These are phyloP conservation scores for Pelodiscus sinensis DNA, from an alignment of 2,113 vertebrate genomes.

Conservation along the genomic window DNA sequence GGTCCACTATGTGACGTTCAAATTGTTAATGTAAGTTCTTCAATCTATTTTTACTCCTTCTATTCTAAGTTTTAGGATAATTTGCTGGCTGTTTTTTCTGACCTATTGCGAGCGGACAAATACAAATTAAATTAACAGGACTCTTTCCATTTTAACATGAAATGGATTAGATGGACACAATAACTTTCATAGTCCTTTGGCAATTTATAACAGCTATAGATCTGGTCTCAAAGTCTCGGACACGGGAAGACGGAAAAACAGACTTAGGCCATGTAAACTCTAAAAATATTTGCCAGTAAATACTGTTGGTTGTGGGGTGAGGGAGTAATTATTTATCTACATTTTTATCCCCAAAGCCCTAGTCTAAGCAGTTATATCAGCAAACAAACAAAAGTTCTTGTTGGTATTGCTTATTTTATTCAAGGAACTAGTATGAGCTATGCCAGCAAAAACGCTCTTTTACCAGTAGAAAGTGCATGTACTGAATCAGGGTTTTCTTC, in stretches of 20 bases:
- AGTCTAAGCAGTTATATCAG: neutral
- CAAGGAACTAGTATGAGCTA: neutral
- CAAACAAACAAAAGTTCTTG: neutral
- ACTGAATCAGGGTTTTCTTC: neutral
- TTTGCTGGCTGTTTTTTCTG: neutral
- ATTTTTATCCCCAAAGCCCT: neutral
- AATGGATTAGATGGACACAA: neutral
- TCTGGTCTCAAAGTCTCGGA: neutral
- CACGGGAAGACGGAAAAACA: neutral
- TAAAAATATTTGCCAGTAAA: neutral
- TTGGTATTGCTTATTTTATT: neutral
- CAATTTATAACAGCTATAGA: neutral
- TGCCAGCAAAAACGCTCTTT: neutral
- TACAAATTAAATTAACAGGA: neutral
- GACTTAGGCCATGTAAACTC: neutral
- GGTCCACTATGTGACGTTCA: neutral
- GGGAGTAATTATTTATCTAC: too few relatives aligned
- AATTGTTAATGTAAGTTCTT: neutral
- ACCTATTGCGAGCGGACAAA: neutral
- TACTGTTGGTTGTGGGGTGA: neutral
- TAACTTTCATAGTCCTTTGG: neutral
- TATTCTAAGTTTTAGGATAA: neutral
- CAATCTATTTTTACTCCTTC: neutral
- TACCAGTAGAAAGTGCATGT: neutral
- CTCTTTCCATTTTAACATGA: neutral